A percentile compares a stretch with the other conserved stretches of the same genome.
phyloP scores from a whole-genome alignment of 2,888 invertebrate species.

The Pristionchus mayeri region DNA sequence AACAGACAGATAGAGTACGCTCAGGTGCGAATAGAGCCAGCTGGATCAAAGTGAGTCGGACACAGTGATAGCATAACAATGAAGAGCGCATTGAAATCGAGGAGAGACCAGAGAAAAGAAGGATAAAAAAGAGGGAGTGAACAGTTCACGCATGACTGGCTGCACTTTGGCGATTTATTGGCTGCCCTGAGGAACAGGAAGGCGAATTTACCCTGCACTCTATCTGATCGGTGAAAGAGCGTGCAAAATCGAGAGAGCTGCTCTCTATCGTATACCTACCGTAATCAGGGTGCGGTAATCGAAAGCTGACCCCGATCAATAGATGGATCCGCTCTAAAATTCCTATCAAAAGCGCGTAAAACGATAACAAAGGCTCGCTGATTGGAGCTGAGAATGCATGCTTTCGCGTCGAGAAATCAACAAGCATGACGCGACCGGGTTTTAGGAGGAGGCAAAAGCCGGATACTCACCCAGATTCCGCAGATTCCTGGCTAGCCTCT shows the following conservation, averaged over 20 bases:
- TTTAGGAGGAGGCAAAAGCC: neutral
- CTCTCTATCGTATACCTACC: neutral
- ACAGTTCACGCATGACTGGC: neutral
- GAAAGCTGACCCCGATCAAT: no score
- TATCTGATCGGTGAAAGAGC: no score
- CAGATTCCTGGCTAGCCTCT: constrained; percentile 40
- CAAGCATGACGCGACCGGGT: constrained; percentile 9
- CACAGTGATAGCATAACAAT: no score
- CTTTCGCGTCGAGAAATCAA: neutral
- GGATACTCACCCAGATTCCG: constrained; percentile 30
- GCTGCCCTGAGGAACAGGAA: neutral
- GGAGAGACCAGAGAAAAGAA: neutral
- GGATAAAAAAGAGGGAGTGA: neutral
- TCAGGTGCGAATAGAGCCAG: no score
- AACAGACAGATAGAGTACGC: no score
- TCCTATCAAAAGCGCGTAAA: neutral
- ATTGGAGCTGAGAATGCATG: constrained; percentile 1
- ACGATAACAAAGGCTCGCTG: constrained; percentile 11
- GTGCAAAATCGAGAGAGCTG: no score
- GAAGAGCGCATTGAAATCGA: no score
- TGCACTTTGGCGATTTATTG: neutral
- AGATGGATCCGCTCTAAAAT: neutral
- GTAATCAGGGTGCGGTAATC: neutral
- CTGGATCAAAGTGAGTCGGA: no score
- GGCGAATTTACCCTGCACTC: no score